Percentiles rank a stretch among this genome's conserved stretches.
Evolutionary conservation across 2,888 invertebrate genomes (phyloP).

Genomic region (Mongoloraphidia duomilia): DNA sequence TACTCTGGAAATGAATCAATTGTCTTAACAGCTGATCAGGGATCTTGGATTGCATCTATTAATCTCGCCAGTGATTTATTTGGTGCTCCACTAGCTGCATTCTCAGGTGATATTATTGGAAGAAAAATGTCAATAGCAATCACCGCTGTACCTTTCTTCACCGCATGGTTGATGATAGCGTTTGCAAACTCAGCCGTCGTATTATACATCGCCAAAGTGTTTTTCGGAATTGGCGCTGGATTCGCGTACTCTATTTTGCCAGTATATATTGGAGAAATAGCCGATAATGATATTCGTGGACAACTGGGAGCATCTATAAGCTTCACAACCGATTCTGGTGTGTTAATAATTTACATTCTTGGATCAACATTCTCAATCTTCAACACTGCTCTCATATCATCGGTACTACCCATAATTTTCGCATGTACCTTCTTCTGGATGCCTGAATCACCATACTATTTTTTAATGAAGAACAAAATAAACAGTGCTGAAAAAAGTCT

Average conservation of each 20-base stretch:
- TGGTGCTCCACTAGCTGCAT: slow-evolving; percentile 44
- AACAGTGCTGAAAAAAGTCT: slow-evolving; percentile 36
- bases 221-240: slow-evolving; percentile 42
- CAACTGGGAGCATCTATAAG: slow-evolving; percentile 45
- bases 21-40: slow-evolving; percentile 34
- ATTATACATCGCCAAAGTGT: slow-evolving; percentile 33
- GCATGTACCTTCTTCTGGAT: slow-evolving; percentile 41
- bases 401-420: slow-evolving; percentile 41
- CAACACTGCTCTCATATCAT: slow-evolving; percentile 38
- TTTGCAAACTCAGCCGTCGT: slow-evolving; percentile 36
- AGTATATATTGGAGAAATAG: slow-evolving; percentile 44
- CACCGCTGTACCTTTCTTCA: slow-evolving; percentile 41
- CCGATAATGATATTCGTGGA: slow-evolving; percentile 39
- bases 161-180: slow-evolving; percentile 42
- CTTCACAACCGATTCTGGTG: slow-evolving; percentile 38
- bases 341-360: slow-evolving; percentile 44
- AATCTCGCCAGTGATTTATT: slow-evolving; percentile 48
- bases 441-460: slow-evolving; percentile 49
- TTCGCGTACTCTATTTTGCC: slow-evolving; percentile 30
- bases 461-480: slow-evolving; percentile 28
- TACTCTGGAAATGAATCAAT: slow-evolving; percentile 32
- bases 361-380: slow-evolving; percentile 42
- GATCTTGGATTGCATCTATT: slow-evolving; percentile 48
- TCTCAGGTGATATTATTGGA: slow-evolving; percentile 47
- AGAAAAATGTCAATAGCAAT: slow-evolving; percentile 41